Evolutionary conservation across 1,140 invertebrate species (phyloP).

Genomic region (Mizuhopecten yessoensis): DNA sequence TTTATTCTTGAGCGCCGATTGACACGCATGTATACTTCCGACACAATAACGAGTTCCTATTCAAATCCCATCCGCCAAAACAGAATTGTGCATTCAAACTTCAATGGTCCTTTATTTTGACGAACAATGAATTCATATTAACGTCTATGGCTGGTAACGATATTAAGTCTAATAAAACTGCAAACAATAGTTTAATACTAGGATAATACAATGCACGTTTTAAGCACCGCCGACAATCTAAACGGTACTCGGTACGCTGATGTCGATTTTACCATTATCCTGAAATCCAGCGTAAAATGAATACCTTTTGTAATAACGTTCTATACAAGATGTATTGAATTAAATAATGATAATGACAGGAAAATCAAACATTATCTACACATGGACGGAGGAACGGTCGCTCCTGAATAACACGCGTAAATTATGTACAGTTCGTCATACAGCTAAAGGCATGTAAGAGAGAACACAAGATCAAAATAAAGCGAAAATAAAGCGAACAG

Average conservation of each 20-base stretch:
- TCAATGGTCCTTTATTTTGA: background rate
- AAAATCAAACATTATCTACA: background rate
- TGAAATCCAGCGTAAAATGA: background rate
- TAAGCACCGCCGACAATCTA: background rate
- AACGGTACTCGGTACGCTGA: background rate
- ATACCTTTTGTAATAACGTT: background rate
- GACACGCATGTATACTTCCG: constrained; percentile 6
- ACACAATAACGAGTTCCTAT: background rate
- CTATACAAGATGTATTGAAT: constrained; percentile 2
- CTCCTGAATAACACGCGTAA: background rate
- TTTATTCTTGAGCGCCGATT: background rate
- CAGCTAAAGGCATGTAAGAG: too few relatives aligned
- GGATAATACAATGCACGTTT: background rate
- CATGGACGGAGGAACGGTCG: background rate
- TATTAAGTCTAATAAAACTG: background rate
- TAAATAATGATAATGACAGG: constrained; percentile 11
- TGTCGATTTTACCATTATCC: background rate
- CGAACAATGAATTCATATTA: background rate
- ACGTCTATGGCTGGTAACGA: background rate
- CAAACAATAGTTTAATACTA: background rate
- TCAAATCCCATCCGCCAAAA: constrained; percentile 7
- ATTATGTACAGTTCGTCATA: too few relatives aligned
- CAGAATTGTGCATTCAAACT: background rate
- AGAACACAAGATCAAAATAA: too few relatives aligned
- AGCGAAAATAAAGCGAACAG: too few relatives aligned